phyloP scores from a whole-genome alignment of 2,113 vertebrate species.

The Thunnus maccoyii region DNA sequence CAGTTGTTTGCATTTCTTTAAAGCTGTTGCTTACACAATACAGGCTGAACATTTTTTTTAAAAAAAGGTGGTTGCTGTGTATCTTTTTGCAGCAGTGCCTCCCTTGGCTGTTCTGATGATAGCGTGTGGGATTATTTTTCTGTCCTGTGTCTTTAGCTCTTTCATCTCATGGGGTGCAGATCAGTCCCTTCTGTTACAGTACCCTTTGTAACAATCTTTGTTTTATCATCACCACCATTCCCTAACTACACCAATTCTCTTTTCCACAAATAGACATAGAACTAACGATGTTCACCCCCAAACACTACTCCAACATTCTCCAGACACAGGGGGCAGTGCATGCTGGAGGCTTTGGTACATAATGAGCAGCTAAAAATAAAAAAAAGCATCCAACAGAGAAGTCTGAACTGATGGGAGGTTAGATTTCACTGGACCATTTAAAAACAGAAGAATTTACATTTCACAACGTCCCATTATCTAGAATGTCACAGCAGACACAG shows the following conservation, averaged over 20 bases:
- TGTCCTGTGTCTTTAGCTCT: not conserved
- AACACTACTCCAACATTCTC: constrained; percentile 12
- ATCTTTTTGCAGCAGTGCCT: not conserved
- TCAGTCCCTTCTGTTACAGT: not conserved
- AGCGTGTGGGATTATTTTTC: not conserved
- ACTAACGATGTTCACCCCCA: constrained; percentile 36
- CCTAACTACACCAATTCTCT: not conserved
- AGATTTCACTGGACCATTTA: constrained; percentile 24
- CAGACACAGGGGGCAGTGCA: constrained; percentile 19
- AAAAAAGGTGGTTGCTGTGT: not conserved
- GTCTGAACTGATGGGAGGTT: constrained; percentile 23
- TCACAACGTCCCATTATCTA: constrained; percentile 32
- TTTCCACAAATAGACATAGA: constrained; percentile 13
- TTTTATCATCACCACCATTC: constrained; percentile 5
- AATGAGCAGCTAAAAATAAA: constrained; percentile 52
- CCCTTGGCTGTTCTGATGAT: not conserved
- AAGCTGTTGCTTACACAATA: not conserved
- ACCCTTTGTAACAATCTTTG: constrained; percentile 4
- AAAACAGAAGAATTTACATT: constrained; percentile 36
- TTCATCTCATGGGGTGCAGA: not conserved
- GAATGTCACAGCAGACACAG: constrained; percentile 25
- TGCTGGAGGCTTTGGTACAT: constrained; percentile 22
- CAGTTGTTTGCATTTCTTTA: not conserved
- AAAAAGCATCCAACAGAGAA: constrained; percentile 44
- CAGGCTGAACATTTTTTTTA: no score